A percentile compares a stretch with the other conserved stretches of the same genome.
Evolutionary conservation across 2,888 invertebrate species (phyloP).

Genomic region (Drosophila sordidula): DNA sequence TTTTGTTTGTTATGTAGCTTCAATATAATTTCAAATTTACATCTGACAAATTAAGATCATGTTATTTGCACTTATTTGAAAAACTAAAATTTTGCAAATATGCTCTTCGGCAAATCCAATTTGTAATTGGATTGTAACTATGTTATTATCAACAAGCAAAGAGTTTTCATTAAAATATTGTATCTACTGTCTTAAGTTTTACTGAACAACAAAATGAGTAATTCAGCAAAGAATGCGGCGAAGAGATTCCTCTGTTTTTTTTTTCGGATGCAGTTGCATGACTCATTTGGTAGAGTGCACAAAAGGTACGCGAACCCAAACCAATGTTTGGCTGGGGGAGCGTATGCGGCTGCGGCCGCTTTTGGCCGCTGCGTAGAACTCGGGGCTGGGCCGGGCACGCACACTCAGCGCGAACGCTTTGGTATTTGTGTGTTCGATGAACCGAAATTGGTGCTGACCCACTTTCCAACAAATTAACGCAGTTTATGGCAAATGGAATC

Average conservation of each 20-base stretch:
- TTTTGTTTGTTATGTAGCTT: too few species aligned
- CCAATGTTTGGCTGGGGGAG: slow-evolving; percentile 19
- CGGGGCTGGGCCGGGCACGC: slow-evolving; percentile 27
- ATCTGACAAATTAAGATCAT: too few species aligned
- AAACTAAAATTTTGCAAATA: too few species aligned
- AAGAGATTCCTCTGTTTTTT: slow-evolving; percentile 7
- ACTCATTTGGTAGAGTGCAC: slow-evolving; percentile 42
- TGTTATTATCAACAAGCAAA: neutral
- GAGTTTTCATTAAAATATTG: too few species aligned
- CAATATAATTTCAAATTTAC: too few species aligned
- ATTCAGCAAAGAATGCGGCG: slow-evolving; percentile 29
- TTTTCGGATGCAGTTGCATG: slow-evolving; percentile 28
- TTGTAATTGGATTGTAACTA: too few species aligned
- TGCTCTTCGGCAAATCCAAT: too few species aligned
- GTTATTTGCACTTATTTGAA: too few species aligned
- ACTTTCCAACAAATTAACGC: slow-evolving; percentile 73
- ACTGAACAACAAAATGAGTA: slow-evolving; percentile 6
- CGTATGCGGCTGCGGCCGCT: slow-evolving; percentile 13
- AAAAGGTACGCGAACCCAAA: slow-evolving; percentile 44
- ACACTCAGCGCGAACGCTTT: slow-evolving; percentile 32
- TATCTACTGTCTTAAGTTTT: too few species aligned
- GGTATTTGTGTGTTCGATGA: slow-evolving; percentile 79
- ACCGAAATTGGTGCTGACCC: slow-evolving; percentile 75
- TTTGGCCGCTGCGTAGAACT: slow-evolving; percentile 33
- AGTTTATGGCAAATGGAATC: slow-evolving; percentile 77